Percentiles rank a stretch among this genome's conserved stretches.
phyloP scores from a whole-genome alignment of 1,140 invertebrate genomes.

The Cardiocondyla obscurior region DNA sequence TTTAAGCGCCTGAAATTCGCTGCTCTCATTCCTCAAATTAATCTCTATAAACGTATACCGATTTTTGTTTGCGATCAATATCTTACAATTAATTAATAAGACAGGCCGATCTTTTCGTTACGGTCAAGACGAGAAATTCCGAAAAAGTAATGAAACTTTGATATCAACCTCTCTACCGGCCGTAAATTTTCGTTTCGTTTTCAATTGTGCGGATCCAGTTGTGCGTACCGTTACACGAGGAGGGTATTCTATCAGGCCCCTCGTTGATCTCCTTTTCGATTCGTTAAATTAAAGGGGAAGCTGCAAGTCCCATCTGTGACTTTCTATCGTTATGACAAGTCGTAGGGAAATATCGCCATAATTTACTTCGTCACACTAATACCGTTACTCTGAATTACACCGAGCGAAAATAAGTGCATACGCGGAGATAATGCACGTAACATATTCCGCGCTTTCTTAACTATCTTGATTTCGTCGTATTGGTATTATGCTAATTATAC shows the following conservation, averaged over 20 bases:
- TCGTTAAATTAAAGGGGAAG: conserved; percentile 36
- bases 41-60: not conserved
- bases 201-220: not conserved
- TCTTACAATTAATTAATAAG: not conserved
- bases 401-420: not conserved
- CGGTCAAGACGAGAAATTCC: not conserved
- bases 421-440: not conserved
- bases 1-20: not conserved
- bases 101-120: not conserved
- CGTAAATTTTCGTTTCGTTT: conserved; percentile 16
- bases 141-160: conserved; percentile 18
- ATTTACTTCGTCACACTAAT: conserved; percentile 7
- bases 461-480: conserved; percentile 26
- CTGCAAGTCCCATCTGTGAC: conserved; percentile 50
- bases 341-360: conserved; percentile 21
- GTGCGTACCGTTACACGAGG: not conserved
- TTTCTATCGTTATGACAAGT: conserved; percentile 23
- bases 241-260: not conserved
- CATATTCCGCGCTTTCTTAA: not conserved
- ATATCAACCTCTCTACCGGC: not conserved
- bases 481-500: conserved; percentile 11
- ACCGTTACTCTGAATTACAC: not conserved
- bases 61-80: not conserved
- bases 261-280: conserved; percentile 22
- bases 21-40: not conserved